Evolutionary conservation across 2,797 vertebrate genomes (phyloP), one percentile per base, ranked within the genome.

Genomic region (Emys orbicularis): DNA sequence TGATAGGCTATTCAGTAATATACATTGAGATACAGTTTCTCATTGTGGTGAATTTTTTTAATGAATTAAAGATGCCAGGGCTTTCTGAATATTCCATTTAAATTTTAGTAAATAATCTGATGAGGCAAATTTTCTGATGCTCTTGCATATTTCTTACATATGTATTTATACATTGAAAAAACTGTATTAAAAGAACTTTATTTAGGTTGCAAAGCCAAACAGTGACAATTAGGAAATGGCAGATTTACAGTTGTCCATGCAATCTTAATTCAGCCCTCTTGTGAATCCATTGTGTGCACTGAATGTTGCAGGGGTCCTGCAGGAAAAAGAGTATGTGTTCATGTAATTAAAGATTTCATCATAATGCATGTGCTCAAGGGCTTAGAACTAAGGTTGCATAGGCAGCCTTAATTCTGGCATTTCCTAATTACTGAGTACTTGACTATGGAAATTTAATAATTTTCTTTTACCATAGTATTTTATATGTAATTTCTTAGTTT

Each of bases 231-330:
- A 84, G 88, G 25, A 57, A 93, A 83, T 85, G 79, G n/a, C 21
- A 79, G 57, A 12, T 79, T 89, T 90, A 50, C 84, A 80, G 44
- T 65, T 82, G 80, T 84, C 76, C 18, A 6, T 52, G 25, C 65
- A 93, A 76, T 57, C 52, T 77, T 83, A 92, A 85, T 90, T 95
- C 65, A 84, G 29, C 72, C 74, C 59, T 96, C 47, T 90, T 95
- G 85, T 95, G 83, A 94, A 54, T 94, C 87, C 91, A 87, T 77
- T 52, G 44, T 95, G 53, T 79, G 41, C 3, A 4, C 19, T 89
- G 81, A 68, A 21, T 68, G 34, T 21, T 68, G n/a, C 16, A 37
- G 18, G 18, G 18, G 18, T 68, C 18, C 41, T 76, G 54, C 72
- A 52, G 47, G 80, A 72, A 6, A 12, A 54, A 41, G 41, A 27